These are phyloP conservation scores for Busseola fusca DNA, from an alignment of 2,888 invertebrate species.

Conservation along the genomic window DNA sequence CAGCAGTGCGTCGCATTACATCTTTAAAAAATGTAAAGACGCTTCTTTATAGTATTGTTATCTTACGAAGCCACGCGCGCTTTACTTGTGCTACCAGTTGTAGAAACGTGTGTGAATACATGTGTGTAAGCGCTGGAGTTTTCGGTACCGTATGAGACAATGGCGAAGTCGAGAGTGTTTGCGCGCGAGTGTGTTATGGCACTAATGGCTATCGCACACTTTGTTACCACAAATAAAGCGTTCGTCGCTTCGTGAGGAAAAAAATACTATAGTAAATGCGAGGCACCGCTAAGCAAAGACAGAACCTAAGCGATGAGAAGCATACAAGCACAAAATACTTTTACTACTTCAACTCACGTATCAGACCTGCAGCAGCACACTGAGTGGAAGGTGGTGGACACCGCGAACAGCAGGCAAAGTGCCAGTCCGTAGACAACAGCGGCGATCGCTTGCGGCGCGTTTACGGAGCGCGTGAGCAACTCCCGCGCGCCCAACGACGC, in stretches of 20 bases:
- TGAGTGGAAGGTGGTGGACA: slow-evolving; percentile 97
- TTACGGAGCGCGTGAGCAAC: slow-evolving; percentile 92
- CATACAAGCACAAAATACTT: slow-evolving; percentile 23
- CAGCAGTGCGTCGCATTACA: neutral
- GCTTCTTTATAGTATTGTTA: neutral
- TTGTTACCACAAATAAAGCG: neutral
- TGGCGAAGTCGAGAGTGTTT: neutral
- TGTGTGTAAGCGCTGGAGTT: neutral
- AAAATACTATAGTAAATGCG: neutral
- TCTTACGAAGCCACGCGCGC: neutral
- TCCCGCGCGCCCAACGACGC: slow-evolving; percentile 94
- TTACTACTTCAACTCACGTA: slow-evolving; percentile 75
- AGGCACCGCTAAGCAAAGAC: neutral
- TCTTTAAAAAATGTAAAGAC: neutral
- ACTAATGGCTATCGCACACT: neutral
- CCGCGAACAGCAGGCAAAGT: slow-evolving; percentile 94
- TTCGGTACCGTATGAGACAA: neutral
- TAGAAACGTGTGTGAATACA: neutral
- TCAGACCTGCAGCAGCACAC: slow-evolving; percentile 92
- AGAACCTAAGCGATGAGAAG: slow-evolving; percentile 23
- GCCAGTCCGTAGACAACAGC: slow-evolving; percentile 96
- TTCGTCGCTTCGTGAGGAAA: neutral
- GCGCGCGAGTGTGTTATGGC: neutral
- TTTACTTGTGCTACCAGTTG: neutral
- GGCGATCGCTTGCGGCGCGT: slow-evolving; percentile 93